Evolutionary conservation across 2,888 invertebrate species (phyloP).

Genomic region (Lampropteryx suffumata): DNA sequence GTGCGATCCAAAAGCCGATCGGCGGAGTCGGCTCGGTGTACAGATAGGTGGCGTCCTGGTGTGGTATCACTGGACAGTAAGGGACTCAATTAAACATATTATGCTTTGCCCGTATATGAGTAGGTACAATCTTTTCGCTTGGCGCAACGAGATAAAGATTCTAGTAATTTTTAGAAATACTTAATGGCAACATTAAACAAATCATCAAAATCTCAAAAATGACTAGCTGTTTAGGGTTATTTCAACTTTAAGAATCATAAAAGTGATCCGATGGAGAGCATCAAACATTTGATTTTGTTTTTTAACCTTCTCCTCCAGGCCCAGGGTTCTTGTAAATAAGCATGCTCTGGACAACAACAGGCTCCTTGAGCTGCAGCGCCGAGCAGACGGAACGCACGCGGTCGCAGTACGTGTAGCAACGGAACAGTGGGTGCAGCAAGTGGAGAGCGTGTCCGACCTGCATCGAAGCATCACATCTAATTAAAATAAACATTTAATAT

Average conservation of each 20-base stretch:
- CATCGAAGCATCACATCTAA: not conserved
- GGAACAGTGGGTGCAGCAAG: conserved; percentile 90
- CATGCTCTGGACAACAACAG: conserved; percentile 97
- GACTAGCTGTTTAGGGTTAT: too few species aligned
- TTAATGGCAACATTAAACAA: too few species aligned
- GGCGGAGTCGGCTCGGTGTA: conserved; percentile 91
- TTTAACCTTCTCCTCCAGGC: conserved; percentile 95
- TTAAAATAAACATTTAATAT: too few species aligned
- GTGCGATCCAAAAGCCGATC: conserved; percentile 97
- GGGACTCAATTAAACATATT: too few species aligned
- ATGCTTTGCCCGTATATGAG: too few species aligned
- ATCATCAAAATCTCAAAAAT: too few species aligned
- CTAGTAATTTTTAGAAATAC: too few species aligned
- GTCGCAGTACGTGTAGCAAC: conserved; percentile 91
- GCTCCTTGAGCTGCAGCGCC: conserved; percentile 88
- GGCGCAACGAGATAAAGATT: too few species aligned
- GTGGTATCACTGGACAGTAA: conserved; percentile 83
- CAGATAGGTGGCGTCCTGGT: conserved; percentile 95
- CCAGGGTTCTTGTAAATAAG: conserved; percentile 98
- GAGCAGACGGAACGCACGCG: conserved; percentile 90
- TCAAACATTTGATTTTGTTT: too few species aligned
- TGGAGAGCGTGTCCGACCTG: conserved; percentile 95
- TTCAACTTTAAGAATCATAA: too few species aligned
- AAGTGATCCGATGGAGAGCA: too few species aligned
- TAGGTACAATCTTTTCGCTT: too few species aligned